Conservation (phyloP, 2,888 invertebrate genomes). For the Charanyca ferruginea region DNA sequence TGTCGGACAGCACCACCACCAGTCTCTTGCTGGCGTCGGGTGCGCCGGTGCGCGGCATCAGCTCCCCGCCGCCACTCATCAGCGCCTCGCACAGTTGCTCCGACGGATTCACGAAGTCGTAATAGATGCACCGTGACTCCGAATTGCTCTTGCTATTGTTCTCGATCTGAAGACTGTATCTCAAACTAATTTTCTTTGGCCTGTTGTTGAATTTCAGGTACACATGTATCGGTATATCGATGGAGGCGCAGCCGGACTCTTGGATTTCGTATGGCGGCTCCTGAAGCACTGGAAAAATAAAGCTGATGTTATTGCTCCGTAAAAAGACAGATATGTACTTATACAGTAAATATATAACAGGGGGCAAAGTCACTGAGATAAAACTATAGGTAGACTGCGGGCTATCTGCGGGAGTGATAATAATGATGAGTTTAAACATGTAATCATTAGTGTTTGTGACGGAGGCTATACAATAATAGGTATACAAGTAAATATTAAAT, state of each 20-base stretch:
- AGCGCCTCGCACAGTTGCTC: conserved; percentile 81
- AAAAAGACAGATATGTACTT: conserved; percentile 62
- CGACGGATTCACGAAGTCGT: conserved; percentile 86
- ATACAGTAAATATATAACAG: conserved; percentile 56
- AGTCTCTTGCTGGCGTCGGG: conserved; percentile 70
- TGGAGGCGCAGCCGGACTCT: conserved; percentile 87
- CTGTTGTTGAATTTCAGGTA: conserved; percentile 85
- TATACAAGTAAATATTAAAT: conserved; percentile 14
- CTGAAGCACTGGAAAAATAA: conserved; percentile 84
- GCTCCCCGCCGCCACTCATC: conserved; percentile 85
- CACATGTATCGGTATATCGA: conserved; percentile 88
- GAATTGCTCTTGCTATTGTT: conserved; percentile 81
- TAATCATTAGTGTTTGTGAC: conserved; percentile 51
- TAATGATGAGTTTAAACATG: conserved; percentile 75
- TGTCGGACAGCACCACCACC: conserved; percentile 76
- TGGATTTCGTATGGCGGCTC: conserved; percentile 90
- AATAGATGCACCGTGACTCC: conserved; percentile 84
- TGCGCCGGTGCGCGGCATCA: conserved; percentile 76
- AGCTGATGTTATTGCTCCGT: conserved; percentile 66
- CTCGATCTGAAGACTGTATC: conserved; percentile 85
- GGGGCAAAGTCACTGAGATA: conserved; percentile 73
- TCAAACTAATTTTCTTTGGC: conserved; percentile 85
- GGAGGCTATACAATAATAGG: conserved; percentile 28
- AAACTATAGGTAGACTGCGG: conserved; percentile 69
- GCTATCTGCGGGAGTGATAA: conserved; percentile 80